Evolutionary conservation across 2,888 invertebrate genomes (phyloP).

Genomic region (Apamea monoglypha): DNA sequence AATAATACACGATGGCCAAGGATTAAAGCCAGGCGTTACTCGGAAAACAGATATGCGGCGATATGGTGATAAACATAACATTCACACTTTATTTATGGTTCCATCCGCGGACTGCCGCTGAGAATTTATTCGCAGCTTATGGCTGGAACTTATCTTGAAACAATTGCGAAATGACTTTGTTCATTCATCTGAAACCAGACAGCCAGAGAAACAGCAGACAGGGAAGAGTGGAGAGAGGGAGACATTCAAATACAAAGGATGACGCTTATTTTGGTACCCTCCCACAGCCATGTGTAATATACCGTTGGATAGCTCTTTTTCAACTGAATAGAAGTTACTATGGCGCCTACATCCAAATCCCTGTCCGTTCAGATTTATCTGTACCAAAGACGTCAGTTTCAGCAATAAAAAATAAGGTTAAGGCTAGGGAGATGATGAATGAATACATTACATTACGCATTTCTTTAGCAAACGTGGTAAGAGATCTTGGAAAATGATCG

Average conservation of each 20-base stretch:
- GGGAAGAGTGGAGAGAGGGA: not conserved
- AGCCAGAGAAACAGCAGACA: not conserved
- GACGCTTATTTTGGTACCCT: not conserved
- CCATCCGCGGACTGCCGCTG: not conserved
- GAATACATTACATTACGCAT: too few species aligned
- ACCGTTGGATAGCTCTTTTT: too few species aligned
- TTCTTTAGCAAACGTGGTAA: too few species aligned
- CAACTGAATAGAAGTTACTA: too few species aligned
- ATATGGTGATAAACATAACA: slow-evolving; percentile 36
- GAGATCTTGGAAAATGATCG: too few species aligned
- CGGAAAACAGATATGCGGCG: slow-evolving; percentile 44
- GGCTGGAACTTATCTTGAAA: not conserved
- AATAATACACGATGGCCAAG: slow-evolving; percentile 28
- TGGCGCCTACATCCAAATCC: not conserved
- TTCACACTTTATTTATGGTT: not conserved
- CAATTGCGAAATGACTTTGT: not conserved
- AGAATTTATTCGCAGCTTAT: not conserved
- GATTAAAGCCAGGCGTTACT: slow-evolving; percentile 44
- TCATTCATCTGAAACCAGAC: not conserved
- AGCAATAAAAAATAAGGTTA: not conserved
- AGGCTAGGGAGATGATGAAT: too few species aligned
- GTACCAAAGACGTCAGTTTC: not conserved
- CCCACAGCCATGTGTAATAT: too few species aligned
- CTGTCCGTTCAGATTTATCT: not conserved
- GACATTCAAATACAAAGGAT: not conserved